Percentiles rank a stretch among this genome's conserved stretches.
Conservation (phyloP, 2,888 invertebrate genomes). For the Hybos culiciformis region DNA sequence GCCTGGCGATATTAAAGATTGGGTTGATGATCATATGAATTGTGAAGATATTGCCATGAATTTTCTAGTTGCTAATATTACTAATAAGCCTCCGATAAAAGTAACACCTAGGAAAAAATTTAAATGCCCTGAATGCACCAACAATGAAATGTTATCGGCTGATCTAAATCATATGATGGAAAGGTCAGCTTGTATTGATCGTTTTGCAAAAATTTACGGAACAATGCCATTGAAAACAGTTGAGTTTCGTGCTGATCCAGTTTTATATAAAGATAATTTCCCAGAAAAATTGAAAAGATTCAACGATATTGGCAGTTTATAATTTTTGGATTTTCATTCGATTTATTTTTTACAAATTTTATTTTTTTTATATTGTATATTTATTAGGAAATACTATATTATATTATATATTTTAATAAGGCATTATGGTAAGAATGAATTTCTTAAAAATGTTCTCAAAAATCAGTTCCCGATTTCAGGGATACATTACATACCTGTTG, state of each 20-base stretch:
- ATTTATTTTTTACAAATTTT: too few relatives aligned
- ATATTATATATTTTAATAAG: too few relatives aligned
- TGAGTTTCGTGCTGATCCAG: constrained; percentile 90
- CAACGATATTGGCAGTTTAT: constrained; percentile 80
- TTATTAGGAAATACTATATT: too few relatives aligned
- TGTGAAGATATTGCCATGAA: constrained; percentile 99
- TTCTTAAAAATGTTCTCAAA: too few relatives aligned
- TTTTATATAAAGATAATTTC: constrained; percentile 75
- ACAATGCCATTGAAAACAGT: constrained; percentile 76
- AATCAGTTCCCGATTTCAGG: too few relatives aligned
- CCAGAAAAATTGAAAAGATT: constrained; percentile 77
- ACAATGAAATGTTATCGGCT: constrained; percentile 86
- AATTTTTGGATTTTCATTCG: too few relatives aligned
- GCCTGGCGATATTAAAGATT: constrained; percentile 69
- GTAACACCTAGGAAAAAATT: constrained; percentile 93
- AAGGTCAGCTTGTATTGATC: constrained; percentile 77
- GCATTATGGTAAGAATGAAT: too few relatives aligned
- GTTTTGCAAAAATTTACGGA: constrained; percentile 64
- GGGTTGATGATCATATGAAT: constrained; percentile 94
- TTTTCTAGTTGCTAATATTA: constrained; percentile 84
- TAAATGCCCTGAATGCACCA: constrained; percentile 89
- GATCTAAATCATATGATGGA: constrained; percentile 88
- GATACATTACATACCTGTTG: too few relatives aligned
- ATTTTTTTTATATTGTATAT: too few relatives aligned
- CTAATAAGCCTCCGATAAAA: constrained; percentile 88